Percentiles rank a stretch among this genome's conserved stretches.
These are phyloP conservation scores for Rousettus madagascariensis DNA, from an alignment of 2,797 vertebrate genomes.

Conservation along the genomic window DNA sequence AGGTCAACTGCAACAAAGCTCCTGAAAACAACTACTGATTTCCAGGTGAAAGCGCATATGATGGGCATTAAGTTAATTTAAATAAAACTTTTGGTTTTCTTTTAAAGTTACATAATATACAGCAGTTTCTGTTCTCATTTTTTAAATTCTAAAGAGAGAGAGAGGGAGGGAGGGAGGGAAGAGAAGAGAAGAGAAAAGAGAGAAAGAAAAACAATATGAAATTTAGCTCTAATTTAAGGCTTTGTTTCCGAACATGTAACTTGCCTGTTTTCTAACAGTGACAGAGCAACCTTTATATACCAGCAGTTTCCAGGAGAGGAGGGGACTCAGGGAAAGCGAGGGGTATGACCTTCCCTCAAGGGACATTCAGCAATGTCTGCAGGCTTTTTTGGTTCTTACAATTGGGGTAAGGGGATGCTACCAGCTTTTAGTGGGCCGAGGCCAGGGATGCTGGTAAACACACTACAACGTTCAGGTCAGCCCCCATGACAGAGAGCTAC, in stretches of 20 bases:
- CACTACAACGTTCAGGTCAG: background rate
- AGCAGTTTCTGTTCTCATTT: background rate
- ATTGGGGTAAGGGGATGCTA: background rate
- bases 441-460: background rate
- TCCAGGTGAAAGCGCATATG: background rate
- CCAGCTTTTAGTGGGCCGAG: background rate
- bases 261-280: background rate
- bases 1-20: background rate
- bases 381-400: background rate
- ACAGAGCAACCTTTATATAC: background rate
- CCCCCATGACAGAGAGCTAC: background rate
- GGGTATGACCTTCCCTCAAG: background rate
- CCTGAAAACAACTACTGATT: background rate
- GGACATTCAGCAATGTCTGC: background rate
- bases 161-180: no score
- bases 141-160: background rate
- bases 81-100: background rate
- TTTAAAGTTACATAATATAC: background rate
- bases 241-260: background rate
- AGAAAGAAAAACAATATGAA: background rate
- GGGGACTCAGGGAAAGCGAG: background rate
- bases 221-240: background rate
- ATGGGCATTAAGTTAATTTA: background rate
- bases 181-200: background rate
- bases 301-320: rapidly evolving